Evolutionary conservation across 2,113 vertebrate species (phyloP), one percentile per base, ranked within the genome.

Genomic region (Falco punctatus): DNA sequence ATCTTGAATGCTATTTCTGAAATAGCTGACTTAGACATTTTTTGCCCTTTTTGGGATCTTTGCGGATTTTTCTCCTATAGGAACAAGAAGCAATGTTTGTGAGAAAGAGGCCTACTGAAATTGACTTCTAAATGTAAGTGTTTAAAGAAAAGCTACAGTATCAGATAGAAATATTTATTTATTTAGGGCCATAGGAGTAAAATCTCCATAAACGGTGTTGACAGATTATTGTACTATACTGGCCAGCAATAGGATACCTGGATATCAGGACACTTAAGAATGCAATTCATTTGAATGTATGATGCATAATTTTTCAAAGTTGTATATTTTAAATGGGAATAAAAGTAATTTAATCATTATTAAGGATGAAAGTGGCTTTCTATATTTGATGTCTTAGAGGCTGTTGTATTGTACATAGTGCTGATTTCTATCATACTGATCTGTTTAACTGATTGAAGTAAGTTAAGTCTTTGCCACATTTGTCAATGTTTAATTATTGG

Each of bases 261-360:
- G 74, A 44, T 49, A n/a, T 73, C 40, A 51, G 90, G 93, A 74
- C 67, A 89, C 48, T 51, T 64, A 48, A 72, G 92, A 95, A 92
- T 89, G 65, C 81, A 87, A 65, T 91, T 87, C 57, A 82, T 85
- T 81, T 96, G 95, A 95, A 96, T 96, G 94, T 94, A 91, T 54
- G 61, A 87, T 92, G 81, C 88, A 32, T 92, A 81, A 87, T 84
- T 95, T 97, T 92, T 86, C 52, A 35, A 83, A 93, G 86, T 83
- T 97, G 90, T 92, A 88, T 94, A 94, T 97, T 97, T 96, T 92
- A 91, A 95, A 61, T 80, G 85, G 88, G 85, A 96, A 96, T 96
- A 94, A 96, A 97, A 77, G 24, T 92, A 77, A 91, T 70, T 92
- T 93, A 94, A 92, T 90, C 71, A 17, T 77, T 77, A 82, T 55